Evolutionary conservation across 2,888 invertebrate species (phyloP).

Genomic region (Lycocerus yunnanus): DNA sequence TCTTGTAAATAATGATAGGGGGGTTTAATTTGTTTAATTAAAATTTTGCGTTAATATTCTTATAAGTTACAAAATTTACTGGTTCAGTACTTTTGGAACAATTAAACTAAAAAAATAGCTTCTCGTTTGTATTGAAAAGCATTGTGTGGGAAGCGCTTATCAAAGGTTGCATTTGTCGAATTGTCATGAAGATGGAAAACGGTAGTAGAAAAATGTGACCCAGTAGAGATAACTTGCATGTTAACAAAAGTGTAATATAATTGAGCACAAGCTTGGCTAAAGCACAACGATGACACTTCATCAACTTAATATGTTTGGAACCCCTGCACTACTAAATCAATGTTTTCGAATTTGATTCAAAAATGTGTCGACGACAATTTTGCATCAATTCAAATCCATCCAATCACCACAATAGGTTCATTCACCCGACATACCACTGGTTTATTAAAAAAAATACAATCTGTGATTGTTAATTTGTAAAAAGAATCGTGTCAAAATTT

Average conservation of each 20-base stretch:
- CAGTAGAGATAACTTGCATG: not conserved
- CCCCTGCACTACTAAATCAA: not conserved
- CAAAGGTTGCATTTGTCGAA: too few relatives aligned
- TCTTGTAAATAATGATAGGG: too few relatives aligned
- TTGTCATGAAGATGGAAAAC: not conserved
- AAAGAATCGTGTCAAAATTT: not conserved
- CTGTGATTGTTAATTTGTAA: not conserved
- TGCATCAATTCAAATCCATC: slow-evolving; percentile 33
- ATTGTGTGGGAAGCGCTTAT: too few relatives aligned
- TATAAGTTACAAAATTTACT: too few relatives aligned
- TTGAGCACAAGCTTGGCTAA: not conserved
- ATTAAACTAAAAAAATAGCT: too few relatives aligned
- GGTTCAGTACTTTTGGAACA: too few relatives aligned
- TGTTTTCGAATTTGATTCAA: not conserved
- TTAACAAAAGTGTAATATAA: not conserved
- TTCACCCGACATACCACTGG: slow-evolving; percentile 57
- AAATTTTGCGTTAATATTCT: too few relatives aligned
- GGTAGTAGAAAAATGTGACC: not conserved
- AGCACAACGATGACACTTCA: not conserved
- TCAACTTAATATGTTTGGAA: not conserved
- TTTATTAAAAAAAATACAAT: slow-evolving; percentile 45
- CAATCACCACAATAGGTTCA: slow-evolving; percentile 42
- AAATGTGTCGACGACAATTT: slow-evolving; percentile 15
- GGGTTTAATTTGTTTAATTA: too few relatives aligned
- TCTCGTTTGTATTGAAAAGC: too few relatives aligned